Percentiles rank a stretch among this genome's conserved stretches.
phyloP scores from a whole-genome alignment of 2,113 vertebrate genomes.

The Haliaeetus leucogaster region DNA sequence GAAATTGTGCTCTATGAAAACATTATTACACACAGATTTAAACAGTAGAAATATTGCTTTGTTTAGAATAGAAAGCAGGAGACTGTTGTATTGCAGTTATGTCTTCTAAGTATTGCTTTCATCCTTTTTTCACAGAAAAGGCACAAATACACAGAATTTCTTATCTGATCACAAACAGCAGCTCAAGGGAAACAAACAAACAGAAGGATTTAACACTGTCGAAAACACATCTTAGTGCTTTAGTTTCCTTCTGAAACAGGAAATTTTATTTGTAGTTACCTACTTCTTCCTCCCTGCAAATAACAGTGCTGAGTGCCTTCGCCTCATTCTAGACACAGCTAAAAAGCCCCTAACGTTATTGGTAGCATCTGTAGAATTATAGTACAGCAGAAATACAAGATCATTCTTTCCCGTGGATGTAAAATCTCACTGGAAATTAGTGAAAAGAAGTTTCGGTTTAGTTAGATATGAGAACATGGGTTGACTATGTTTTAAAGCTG shows the following conservation, averaged over 20 bases:
- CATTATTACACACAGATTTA: not conserved
- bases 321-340: not conserved
- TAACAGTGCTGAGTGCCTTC: not conserved
- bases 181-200: not conserved
- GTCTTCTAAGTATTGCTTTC: not conserved
- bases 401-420: not conserved
- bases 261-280: not conserved
- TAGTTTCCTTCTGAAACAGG: not conserved
- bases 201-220: not conserved
- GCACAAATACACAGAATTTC: not conserved
- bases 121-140: conserved; percentile 16
- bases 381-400: not conserved
- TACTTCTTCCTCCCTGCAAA: not conserved
- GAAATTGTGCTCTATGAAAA: not conserved
- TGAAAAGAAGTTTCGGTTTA: not conserved
- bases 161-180: conserved; percentile 47
- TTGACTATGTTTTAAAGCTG: fast-evolving
- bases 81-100: not conserved
- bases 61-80: not conserved
- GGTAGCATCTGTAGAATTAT: not conserved
- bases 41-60: not conserved
- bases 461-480: not conserved
- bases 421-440: not conserved
- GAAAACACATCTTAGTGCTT: not conserved
- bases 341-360: not conserved